These are phyloP conservation scores for Bombus waltoni DNA, from an alignment of 1,140 invertebrate species.

Conservation along the genomic window DNA sequence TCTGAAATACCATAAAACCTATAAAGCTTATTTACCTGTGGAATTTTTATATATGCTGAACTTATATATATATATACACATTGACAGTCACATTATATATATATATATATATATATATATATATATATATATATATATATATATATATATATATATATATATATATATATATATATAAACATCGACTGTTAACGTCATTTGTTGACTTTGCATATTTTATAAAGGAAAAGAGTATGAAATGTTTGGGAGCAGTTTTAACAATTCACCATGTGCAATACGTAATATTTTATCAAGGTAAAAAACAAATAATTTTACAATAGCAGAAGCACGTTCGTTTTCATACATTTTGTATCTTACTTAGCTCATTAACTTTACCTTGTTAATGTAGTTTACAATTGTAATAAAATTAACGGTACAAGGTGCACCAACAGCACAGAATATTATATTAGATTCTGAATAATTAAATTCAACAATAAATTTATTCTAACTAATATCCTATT, in stretches of 20 bases:
- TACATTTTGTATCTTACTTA: constrained; percentile 52
- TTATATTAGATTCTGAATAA: background rate
- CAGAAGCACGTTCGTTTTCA: constrained; percentile 40
- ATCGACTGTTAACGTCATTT: no score
- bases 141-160: no score
- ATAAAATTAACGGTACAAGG: constrained; percentile 37
- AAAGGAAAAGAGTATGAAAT: constrained; percentile 28
- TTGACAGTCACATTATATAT: no score
- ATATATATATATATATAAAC: no score
- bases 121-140: no score
- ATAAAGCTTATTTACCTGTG: background rate
- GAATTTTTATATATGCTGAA: no score
- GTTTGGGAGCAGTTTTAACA: constrained; percentile 26
- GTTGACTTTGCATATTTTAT: constrained; percentile 16
- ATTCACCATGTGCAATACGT: constrained; percentile 45
- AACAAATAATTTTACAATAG: constrained; percentile 57
- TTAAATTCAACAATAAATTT: background rate
- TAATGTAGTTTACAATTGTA: constrained; percentile 41
- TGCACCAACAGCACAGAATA: constrained; percentile 12
- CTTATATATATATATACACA: no score
- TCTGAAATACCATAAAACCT: background rate
- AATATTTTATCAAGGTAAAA: constrained; percentile 55
- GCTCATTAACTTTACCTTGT: constrained; percentile 7
- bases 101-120: no score
- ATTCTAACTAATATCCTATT: background rate